A percentile compares a stretch with the other conserved stretches of the same genome.
phyloP scores from a whole-genome alignment of 2,113 vertebrate species.

The Phycodurus eques region DNA sequence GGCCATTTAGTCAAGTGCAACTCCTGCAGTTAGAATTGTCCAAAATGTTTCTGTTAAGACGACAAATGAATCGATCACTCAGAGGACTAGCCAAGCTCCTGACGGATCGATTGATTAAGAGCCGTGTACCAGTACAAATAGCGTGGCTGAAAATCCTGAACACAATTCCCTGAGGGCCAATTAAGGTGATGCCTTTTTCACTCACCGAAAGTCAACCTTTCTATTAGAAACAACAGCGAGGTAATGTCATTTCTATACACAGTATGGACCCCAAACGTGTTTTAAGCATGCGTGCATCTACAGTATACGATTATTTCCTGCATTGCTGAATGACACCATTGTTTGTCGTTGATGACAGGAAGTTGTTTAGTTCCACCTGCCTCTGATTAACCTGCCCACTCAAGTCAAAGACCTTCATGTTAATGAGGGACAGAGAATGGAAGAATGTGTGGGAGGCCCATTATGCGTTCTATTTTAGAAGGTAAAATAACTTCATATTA shows the following conservation, averaged over 20 bases:
- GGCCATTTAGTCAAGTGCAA: background rate
- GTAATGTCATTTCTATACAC: background rate
- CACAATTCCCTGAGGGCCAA: conserved; percentile 1
- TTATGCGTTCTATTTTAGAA: background rate
- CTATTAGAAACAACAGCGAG: background rate
- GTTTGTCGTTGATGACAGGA: conserved; percentile 57
- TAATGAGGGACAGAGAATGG: conserved; percentile 52
- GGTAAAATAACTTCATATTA: conserved; percentile 8
- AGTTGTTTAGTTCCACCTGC: conserved; percentile 47
- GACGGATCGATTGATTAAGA: background rate
- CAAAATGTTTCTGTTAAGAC: background rate
- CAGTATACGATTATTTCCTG: conserved; percentile 18
- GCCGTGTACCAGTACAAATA: conserved; percentile 16
- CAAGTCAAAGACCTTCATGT: conserved; percentile 55
- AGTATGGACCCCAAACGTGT: background rate
- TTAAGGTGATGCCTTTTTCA: conserved; percentile 2
- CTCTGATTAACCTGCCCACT: conserved; percentile 70
- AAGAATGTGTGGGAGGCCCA: conserved; percentile 6
- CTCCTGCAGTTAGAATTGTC: background rate
- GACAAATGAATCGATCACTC: background rate
- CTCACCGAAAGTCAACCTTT: background rate
- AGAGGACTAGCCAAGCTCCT: background rate
- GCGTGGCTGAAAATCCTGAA: background rate
- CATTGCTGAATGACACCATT: conserved; percentile 37
- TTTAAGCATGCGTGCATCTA: conserved; percentile 15